A percentile compares a stretch with the other conserved stretches of the same genome.
phyloP scores from a whole-genome alignment of 2,888 invertebrate genomes.

The Microdon myrmicae region DNA sequence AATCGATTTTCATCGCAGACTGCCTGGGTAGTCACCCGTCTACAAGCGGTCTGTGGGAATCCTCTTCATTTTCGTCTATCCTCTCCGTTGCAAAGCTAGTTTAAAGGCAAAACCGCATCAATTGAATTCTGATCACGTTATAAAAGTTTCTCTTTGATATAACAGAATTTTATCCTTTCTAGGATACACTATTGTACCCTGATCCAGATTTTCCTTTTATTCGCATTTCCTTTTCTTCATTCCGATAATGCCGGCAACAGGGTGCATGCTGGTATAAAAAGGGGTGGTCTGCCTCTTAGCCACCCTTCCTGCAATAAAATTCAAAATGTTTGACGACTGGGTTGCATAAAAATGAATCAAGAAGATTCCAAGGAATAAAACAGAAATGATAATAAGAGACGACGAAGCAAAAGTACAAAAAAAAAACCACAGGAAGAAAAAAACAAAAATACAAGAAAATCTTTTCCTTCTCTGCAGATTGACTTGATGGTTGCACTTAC shows the following conservation, averaged over 20 bases:
- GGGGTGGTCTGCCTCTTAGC: not conserved
- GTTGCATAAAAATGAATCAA: slow-evolving; percentile 21
- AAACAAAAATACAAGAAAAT: slow-evolving; percentile 38
- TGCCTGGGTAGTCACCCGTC: too few species aligned
- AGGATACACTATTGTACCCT: slow-evolving; percentile 44
- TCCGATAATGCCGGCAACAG: slow-evolving; percentile 25
- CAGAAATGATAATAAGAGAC: slow-evolving; percentile 9
- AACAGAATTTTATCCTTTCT: slow-evolving; percentile 44
- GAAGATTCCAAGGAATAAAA: not conserved
- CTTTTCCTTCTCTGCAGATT: slow-evolving; percentile 36
- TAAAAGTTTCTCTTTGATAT: slow-evolving; percentile 52
- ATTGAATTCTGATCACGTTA: slow-evolving; percentile 53
- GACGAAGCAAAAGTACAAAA: not conserved
- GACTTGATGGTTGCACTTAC: not conserved
- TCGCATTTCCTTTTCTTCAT: slow-evolving; percentile 1
- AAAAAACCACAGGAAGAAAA: not conserved
- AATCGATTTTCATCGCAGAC: not conserved
- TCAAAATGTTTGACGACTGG: slow-evolving; percentile 13
- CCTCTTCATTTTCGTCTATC: too few species aligned
- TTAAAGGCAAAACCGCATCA: slow-evolving; percentile 52
- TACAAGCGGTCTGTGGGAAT: too few species aligned
- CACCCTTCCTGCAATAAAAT: slow-evolving; percentile 39
- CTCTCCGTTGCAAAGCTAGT: too few species aligned
- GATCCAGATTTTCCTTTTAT: slow-evolving; percentile 10
- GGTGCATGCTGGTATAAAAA: slow-evolving; percentile 10